Percentiles rank a stretch among this genome's conserved stretches.
These are phyloP conservation scores for Enteromius trimaculatus DNA, from an alignment of 2,797 vertebrate genomes.

Conservation along the genomic window DNA sequence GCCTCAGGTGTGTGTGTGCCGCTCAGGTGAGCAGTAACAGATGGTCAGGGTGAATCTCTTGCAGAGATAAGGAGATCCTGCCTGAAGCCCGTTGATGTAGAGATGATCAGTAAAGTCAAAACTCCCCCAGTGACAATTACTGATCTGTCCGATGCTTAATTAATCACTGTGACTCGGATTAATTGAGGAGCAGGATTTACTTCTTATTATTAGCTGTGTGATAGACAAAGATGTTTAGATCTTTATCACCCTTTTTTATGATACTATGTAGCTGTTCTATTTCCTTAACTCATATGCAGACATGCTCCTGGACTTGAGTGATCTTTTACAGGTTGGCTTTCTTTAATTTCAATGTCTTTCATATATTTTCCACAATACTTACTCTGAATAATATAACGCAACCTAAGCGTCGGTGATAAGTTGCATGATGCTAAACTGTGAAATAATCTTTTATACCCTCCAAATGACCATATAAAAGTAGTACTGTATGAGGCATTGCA, in stretches of 20 bases:
- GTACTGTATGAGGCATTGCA: neutral
- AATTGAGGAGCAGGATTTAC: slow-evolving; percentile 2
- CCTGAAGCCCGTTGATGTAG: slow-evolving; percentile 17
- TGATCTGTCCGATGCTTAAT: neutral
- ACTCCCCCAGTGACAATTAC: slow-evolving; percentile 51
- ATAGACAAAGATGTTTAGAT: neutral
- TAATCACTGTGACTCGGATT: slow-evolving; percentile 35
- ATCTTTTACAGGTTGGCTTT: slow-evolving; percentile 90
- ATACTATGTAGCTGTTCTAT: neutral
- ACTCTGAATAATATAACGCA: neutral
- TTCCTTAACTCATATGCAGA: slow-evolving; percentile 77
- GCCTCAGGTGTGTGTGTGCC: slow-evolving; percentile 54
- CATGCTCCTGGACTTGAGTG: slow-evolving; percentile 97
- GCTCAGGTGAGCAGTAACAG: slow-evolving; percentile 46
- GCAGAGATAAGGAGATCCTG: slow-evolving; percentile 35
- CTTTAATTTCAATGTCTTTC: neutral
- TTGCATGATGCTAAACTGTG: neutral
- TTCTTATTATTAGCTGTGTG: neutral
- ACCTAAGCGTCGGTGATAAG: neutral
- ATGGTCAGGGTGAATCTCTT: slow-evolving; percentile 44
- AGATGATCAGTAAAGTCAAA: slow-evolving; percentile 43
- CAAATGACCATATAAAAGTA: neutral
- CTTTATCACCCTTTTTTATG: neutral
- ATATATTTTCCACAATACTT: slow-evolving; percentile 1
- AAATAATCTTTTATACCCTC: neutral